Evolutionary conservation across 2,888 invertebrate species (phyloP), one percentile per base, ranked within the genome.

Genomic region (Drosophila hawaiiensis): DNA sequence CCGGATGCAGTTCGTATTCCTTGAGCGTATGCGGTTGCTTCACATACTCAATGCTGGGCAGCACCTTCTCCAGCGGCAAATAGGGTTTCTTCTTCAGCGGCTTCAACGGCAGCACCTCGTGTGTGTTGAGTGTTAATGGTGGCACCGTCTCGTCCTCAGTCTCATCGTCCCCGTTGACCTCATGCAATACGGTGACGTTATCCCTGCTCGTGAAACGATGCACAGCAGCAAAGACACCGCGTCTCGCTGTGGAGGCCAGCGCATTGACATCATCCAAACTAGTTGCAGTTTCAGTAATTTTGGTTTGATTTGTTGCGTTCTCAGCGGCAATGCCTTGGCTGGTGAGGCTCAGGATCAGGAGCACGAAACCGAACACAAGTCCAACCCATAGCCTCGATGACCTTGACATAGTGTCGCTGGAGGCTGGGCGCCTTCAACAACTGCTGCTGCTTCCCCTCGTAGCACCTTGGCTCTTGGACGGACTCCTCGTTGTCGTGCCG

Each of bases 1-100:
- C 92, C 4, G 93, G 90, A 80, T 93, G 93, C 43, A 91, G 78
- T n/a, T 92, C 92, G 49, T 90, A 89, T 1, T 91, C 89, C 71
- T 93, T 92, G 0, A 92, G 74, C 0, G 89, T 80, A 19, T 85
- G 89, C 29, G 89, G 80, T 14, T 91, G 80, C 14, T 91, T 84
- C 7, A 92, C 84, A 29, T 92, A 92, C 61, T 91, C 91, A 22
- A 91, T 84, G 22, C 49, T 65, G 6, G 86, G 76, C 28, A 87
- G 43, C 4, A 91, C 81, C 53, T 93, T 93, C 9, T 91, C 84
- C 14, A 90, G 67, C n/a, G 88, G 85, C 47, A 91, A 77, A 16
- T 92, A 91, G 4, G 92, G 86, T 66, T 93, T 93, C 76, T 92
- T 92, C 56, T 93, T 92, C 1, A 81, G 53, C 12, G 91, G 85